Evolutionary conservation across 2,888 invertebrate genomes (phyloP).

Genomic region (Drosophila infuscata): DNA sequence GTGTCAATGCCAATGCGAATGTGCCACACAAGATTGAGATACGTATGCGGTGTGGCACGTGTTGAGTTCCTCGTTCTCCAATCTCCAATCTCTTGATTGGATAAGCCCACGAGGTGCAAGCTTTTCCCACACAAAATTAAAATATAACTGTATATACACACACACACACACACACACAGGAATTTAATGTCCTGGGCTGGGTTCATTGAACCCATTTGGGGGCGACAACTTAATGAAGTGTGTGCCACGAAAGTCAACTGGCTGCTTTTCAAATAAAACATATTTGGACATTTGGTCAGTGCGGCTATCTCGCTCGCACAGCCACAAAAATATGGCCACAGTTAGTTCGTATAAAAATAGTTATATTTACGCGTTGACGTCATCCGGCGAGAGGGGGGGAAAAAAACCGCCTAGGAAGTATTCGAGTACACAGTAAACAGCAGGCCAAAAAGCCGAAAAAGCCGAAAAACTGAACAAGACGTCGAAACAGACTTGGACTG

Average conservation of each 20-base stretch:
- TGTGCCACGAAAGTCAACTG: constrained; percentile 29
- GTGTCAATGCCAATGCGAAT: constrained; percentile 19
- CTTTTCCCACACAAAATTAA: background rate
- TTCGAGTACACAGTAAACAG: constrained; percentile 39
- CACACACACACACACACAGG: background rate
- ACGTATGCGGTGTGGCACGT: constrained; percentile 14
- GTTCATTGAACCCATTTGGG: constrained; percentile 27
- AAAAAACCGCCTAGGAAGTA: constrained; percentile 40
- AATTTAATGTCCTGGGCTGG: constrained; percentile 32
- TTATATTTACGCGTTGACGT: constrained; percentile 74
- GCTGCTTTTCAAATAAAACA: constrained; percentile 19
- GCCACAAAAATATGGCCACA: constrained; percentile 46
- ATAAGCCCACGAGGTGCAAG: constrained; percentile 8
- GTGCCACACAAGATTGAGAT: constrained; percentile 15
- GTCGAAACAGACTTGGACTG: constrained; percentile 59
- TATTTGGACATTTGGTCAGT: constrained; percentile 23
- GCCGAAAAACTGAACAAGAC: constrained; percentile 30
- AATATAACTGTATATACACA: background rate
- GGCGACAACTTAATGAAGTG: constrained; percentile 26
- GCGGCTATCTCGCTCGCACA: constrained; percentile 19
- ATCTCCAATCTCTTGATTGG: constrained; percentile 16
- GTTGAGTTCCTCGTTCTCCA: constrained; percentile 5
- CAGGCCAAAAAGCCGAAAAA: constrained; percentile 25
- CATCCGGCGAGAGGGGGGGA: constrained; percentile 33
- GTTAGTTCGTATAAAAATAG: constrained; percentile 63